Conservation (phyloP, 2,797 vertebrate genomes). For the Poeciliopsis turneri region DNA sequence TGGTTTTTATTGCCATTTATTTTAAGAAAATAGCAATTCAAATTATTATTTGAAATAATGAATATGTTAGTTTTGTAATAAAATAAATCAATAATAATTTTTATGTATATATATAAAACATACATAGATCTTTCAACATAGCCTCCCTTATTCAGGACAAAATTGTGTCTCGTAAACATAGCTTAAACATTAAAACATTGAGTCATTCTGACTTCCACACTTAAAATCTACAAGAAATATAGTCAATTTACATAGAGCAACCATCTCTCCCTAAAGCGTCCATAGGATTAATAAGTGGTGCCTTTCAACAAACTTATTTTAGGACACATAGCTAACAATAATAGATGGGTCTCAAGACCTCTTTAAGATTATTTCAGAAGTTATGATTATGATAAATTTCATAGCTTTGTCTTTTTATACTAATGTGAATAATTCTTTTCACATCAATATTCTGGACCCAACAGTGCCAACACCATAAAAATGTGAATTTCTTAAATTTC, state of each 20-base stretch:
- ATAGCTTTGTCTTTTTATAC: background rate
- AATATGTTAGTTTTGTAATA: background rate
- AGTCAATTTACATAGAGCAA: background rate
- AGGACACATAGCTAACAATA: background rate
- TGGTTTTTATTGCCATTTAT: background rate
- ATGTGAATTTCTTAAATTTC: conserved; percentile 22
- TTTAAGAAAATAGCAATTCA: too few species aligned
- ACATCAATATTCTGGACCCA: conserved; percentile 24
- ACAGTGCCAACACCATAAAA: conserved; percentile 24
- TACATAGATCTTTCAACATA: too few species aligned
- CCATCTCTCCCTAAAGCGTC: background rate
- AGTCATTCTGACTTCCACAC: background rate
- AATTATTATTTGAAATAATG: background rate
- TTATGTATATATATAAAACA: too few species aligned
- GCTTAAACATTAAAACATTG: background rate
- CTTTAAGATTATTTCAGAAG: background rate
- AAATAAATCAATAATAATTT: background rate
- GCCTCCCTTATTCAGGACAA: background rate
- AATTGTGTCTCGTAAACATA: background rate
- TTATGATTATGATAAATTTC: conserved; percentile 34
- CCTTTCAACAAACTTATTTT: background rate
- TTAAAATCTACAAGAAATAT: background rate
- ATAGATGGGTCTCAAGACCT: background rate
- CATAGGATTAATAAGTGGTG: background rate
- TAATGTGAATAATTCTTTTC: background rate